A percentile compares a stretch with the other conserved stretches of the same genome.
Evolutionary conservation across 2,797 vertebrate species (phyloP).

Genomic region (Simalia tracyae): DNA sequence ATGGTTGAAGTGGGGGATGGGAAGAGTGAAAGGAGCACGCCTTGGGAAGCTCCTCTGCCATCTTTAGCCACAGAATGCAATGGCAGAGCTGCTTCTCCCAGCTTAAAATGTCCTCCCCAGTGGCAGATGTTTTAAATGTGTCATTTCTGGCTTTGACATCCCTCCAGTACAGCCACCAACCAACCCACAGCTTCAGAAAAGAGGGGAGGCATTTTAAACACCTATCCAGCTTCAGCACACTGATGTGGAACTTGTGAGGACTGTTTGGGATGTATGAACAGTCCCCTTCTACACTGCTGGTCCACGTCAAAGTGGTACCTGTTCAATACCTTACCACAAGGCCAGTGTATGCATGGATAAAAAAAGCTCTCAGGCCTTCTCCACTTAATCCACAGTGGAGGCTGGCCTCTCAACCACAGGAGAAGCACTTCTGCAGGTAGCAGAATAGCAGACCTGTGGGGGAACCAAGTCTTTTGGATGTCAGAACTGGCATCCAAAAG

Average conservation of each 20-base stretch:
- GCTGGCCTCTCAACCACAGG: too few relatives aligned
- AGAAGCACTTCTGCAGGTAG: neutral
- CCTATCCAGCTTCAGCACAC: neutral
- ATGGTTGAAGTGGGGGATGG: neutral
- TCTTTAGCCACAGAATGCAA: neutral
- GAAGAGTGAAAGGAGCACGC: neutral
- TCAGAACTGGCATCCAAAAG: neutral
- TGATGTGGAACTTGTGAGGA: neutral
- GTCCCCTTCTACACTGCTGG: neutral
- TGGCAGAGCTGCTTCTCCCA: neutral
- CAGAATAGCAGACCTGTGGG: neutral
- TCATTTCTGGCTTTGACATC: neutral
- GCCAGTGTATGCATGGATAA: neutral
- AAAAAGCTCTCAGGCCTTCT: neutral
- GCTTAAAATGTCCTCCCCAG: neutral
- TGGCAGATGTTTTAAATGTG: neutral
- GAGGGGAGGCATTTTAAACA: neutral
- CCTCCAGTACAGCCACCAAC: neutral
- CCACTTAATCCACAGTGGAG: neutral
- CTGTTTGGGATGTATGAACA: neutral
- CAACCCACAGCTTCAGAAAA: neutral
- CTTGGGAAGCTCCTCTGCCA: neutral
- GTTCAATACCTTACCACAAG: neutral
- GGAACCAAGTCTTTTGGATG: neutral
- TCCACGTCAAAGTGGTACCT: neutral